Base-by-base conservation (phyloP, 2,113 vertebrate species). In the Clarias macrocephalus region DNA sequence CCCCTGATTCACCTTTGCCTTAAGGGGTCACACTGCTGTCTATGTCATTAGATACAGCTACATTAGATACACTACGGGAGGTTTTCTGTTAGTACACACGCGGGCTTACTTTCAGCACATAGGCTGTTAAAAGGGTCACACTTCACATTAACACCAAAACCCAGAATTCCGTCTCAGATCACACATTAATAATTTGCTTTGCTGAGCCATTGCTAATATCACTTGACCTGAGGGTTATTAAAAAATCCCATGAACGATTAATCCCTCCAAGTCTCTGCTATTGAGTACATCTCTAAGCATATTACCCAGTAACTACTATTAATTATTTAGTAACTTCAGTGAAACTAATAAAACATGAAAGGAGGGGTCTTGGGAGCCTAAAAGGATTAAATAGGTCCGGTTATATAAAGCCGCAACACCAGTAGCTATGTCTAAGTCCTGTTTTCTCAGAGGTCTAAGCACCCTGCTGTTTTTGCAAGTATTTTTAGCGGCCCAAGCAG, bases 1-100 rank as follows among this genome's bases (percentile, higher is more conserved):
- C 75, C 75, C 18, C 59, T 65, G 37, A 56, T 85, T 85, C 84
- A 85, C 73, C 72, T 66, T 80, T 68, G 28, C 59, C 75, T 54
- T 12, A 52, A 25, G 25, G 37, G 60, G 84, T 66, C 72, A 52
- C 57, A 28, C 25, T 21, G 30, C 30, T 23, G 30, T 73, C 28
- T 42, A 25, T 80, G 62, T 28, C 57, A 63, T 12, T 62, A 85
- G 37, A 62, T 76, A 16, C 56, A n/a, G 33, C 28, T 23, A 72
- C 19, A 84, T 75, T 80, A 48, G 56, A 60, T 23, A 84, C 54
- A 73, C 33, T 25, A 37, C 16, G 3, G 68, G 82, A 60, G 83
- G 52, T 56, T 21, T 16, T 30, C 19, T 56, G 65, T 33, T 33
- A 56, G n/a, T 30, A 72, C 48, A 70, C 2, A 73, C 11, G 18